These are phyloP conservation scores for Notothenia coriiceps DNA, from an alignment of 2,113 vertebrate species.

Conservation along the genomic window DNA sequence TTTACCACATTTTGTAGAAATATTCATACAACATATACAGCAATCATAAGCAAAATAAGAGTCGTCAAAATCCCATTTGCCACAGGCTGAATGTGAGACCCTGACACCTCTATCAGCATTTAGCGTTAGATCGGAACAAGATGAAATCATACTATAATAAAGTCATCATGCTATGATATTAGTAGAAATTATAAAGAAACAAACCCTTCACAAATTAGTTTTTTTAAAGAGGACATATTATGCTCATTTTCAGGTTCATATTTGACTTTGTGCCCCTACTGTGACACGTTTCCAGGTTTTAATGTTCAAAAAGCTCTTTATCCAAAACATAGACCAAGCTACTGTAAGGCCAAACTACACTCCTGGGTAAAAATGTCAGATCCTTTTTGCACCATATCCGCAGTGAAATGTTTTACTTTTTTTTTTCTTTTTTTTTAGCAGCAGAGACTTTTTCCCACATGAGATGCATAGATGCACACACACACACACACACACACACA, in stretches of 20 bases:
- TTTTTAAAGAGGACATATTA: too few species aligned
- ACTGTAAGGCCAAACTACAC: constrained; percentile 29
- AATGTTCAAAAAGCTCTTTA: too few species aligned
- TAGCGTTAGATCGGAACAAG: too few species aligned
- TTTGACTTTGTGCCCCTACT: too few species aligned
- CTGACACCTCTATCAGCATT: too few species aligned
- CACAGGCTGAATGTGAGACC: not conserved
- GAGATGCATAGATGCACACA: constrained; percentile 13
- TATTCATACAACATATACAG: not conserved
- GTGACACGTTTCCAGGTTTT: too few species aligned
- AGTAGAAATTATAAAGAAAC: too few species aligned
- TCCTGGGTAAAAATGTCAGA: constrained; percentile 43
- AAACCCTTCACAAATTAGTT: too few species aligned
- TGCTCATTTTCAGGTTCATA: too few species aligned
- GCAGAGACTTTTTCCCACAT: constrained; percentile 33
- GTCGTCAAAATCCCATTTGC: not conserved
- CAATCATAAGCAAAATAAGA: not conserved
- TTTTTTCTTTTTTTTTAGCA: not conserved
- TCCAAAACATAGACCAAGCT: constrained; percentile 20
- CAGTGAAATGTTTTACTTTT: not conserved
- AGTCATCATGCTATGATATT: too few species aligned
- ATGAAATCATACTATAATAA: too few species aligned
- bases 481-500: constrained; percentile 5
- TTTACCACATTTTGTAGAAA: not conserved
- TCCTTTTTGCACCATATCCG: constrained; percentile 49